Conservation (phyloP, 2,797 vertebrate genomes). For the Tokudaia tokunoshimensis region DNA sequence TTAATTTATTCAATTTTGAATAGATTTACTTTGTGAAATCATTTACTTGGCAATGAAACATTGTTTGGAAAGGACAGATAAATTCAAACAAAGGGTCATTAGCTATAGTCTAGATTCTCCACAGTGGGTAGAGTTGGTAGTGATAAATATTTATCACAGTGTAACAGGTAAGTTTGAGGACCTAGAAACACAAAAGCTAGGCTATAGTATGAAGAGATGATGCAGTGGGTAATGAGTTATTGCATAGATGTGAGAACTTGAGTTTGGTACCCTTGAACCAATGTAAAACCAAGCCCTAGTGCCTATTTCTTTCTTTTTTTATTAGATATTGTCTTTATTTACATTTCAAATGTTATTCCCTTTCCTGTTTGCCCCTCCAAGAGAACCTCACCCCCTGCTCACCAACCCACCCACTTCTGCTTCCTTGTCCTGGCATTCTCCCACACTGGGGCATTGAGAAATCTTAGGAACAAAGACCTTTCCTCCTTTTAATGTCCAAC, state of each 20-base stretch:
- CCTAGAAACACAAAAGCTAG: not conserved
- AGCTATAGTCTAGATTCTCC: not conserved
- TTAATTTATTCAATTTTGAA: conserved; percentile 15
- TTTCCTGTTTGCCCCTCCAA: too few species aligned
- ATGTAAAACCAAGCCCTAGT: too few species aligned
- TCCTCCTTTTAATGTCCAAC: too few species aligned
- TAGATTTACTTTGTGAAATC: not conserved
- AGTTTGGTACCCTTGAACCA: too few species aligned
- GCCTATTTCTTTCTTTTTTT: not conserved
- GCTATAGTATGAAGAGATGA: not conserved
- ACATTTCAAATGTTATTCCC: too few species aligned
- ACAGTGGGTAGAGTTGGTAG: not conserved
- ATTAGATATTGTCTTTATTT: too few species aligned
- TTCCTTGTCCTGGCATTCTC: too few species aligned
- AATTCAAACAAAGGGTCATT: not conserved
- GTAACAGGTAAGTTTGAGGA: not conserved
- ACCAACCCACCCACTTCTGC: too few species aligned
- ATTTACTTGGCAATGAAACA: conserved; percentile 45
- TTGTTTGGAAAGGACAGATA: conserved; percentile 38
- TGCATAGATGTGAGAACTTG: not conserved
- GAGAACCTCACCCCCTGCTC: too few species aligned
- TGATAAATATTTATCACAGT: not conserved
- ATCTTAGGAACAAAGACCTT: too few species aligned
- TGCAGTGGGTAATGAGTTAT: too few species aligned
- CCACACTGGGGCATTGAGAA: too few species aligned